These are phyloP conservation scores for Nebria brevicollis DNA, from an alignment of 2,888 invertebrate species.

Conservation along the genomic window DNA sequence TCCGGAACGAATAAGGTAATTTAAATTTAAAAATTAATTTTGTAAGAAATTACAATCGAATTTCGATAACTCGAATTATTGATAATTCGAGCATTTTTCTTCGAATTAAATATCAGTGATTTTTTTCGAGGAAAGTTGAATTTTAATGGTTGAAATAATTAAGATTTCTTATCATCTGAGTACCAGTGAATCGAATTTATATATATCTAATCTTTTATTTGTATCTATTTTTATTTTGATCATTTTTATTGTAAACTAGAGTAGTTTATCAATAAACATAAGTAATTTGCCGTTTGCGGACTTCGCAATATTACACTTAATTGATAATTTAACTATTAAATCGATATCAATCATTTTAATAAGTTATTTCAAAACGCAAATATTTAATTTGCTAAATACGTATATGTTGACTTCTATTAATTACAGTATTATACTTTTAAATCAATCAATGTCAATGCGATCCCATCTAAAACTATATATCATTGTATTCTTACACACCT, in stretches of 20 bases:
- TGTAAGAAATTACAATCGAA: no score
- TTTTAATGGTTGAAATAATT: neutral
- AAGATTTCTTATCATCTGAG: neutral
- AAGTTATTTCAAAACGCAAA: neutral
- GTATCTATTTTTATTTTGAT: neutral
- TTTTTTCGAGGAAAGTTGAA: neutral
- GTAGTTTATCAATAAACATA: neutral
- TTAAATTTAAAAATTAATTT: no score
- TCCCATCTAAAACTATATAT: no score
- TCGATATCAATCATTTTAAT: neutral
- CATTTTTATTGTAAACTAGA: neutral
- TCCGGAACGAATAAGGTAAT: no score
- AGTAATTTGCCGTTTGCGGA: neutral
- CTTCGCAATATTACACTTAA: neutral
- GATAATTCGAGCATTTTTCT: no score
- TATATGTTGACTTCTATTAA: neutral
- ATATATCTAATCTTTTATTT: neutral
- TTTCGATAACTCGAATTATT: no score
- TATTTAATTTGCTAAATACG: neutral
- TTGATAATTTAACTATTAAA: conserved; percentile 1
- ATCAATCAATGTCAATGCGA: no score
- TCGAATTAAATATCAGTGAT: no score
- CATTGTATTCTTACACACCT: no score
- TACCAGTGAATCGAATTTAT: neutral
- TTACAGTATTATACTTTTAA: neutral